These are phyloP conservation scores for Neuroscelio doddi DNA, from an alignment of 2,888 invertebrate species.

Conservation along the genomic window DNA sequence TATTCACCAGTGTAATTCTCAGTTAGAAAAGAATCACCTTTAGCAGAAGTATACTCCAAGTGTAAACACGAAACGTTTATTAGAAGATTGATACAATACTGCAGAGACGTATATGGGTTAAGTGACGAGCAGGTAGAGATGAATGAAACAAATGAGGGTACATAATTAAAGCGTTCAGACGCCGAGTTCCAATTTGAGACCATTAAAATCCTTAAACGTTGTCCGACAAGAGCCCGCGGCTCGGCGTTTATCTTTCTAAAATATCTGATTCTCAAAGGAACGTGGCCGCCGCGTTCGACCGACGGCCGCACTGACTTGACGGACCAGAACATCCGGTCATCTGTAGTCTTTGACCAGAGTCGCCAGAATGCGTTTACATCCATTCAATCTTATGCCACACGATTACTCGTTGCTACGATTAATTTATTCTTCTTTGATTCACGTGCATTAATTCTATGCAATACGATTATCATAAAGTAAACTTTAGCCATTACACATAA, in stretches of 20 bases:
- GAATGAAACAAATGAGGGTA: slow-evolving; percentile 68
- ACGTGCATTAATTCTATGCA: too few species aligned
- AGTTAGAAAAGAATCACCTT: too few species aligned
- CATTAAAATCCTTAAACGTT: slow-evolving; percentile 67
- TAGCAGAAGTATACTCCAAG: too few species aligned
- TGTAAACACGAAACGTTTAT: too few species aligned
- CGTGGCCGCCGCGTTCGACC: slow-evolving; percentile 38
- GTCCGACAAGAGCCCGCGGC: slow-evolving; percentile 52
- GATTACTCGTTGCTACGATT: too few species aligned
- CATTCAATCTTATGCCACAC: too few species aligned
- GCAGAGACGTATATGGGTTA: slow-evolving; percentile 33
- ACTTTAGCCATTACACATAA: too few species aligned
- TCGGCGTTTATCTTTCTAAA: slow-evolving; percentile 57
- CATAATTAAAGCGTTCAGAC: slow-evolving; percentile 65
- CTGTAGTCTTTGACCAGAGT: slow-evolving; percentile 25
- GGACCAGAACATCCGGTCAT: slow-evolving; percentile 55
- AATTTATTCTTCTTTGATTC: too few species aligned
- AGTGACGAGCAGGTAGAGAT: slow-evolving; percentile 49
- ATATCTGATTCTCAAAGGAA: slow-evolving; percentile 56
- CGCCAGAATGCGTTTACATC: too few species aligned
- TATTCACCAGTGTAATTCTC: slow-evolving; percentile 6
- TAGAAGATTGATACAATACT: background rate
- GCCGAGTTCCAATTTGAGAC: slow-evolving; percentile 62
- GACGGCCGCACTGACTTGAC: slow-evolving; percentile 41
- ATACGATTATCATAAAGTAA: too few species aligned